Percentiles rank a stretch among this genome's conserved stretches.
phyloP scores from a whole-genome alignment of 1,140 invertebrate genomes.

The Bombyx mandarina region DNA sequence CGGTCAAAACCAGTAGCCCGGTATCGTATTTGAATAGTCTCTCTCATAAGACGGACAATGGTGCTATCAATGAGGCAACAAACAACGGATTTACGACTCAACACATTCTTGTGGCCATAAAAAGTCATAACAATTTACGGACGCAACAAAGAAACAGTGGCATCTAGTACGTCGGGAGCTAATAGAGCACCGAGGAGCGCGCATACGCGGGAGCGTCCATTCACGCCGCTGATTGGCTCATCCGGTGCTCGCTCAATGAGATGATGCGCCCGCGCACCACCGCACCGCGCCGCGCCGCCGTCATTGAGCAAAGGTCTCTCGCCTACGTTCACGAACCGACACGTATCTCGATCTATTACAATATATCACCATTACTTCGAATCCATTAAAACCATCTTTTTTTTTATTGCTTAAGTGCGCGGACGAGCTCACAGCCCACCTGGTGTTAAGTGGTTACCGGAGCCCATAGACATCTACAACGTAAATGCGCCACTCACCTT shows the following conservation, averaged over 20 bases:
- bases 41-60: conserved; percentile 29
- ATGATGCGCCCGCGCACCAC: conserved; percentile 58
- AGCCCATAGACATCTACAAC: no score
- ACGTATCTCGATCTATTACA: conserved; percentile 31
- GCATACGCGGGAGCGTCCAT: conserved; percentile 61
- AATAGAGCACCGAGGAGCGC: conserved; percentile 42
- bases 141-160: conserved; percentile 57
- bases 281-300: conserved; percentile 35
- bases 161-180: conserved; percentile 52
- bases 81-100: conserved; percentile 35
- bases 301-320: conserved; percentile 66
- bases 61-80: conserved; percentile 29
- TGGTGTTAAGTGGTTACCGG: no score
- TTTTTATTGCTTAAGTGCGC: no score
- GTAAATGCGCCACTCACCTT: no score
- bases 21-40: conserved; percentile 11
- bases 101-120: conserved; percentile 41
- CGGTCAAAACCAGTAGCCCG: conserved; percentile 21
- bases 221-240: conserved; percentile 66
- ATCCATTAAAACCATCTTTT: background rate
- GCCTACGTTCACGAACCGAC: conserved; percentile 52
- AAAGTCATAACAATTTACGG: conserved; percentile 54
- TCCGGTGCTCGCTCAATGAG: conserved; percentile 66
- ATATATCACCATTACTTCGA: conserved; percentile 16
- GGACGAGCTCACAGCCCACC: no score